Evolutionary conservation across 1,140 invertebrate species (phyloP), one percentile per base, ranked within the genome.

Genomic region (Musca domestica): DNA sequence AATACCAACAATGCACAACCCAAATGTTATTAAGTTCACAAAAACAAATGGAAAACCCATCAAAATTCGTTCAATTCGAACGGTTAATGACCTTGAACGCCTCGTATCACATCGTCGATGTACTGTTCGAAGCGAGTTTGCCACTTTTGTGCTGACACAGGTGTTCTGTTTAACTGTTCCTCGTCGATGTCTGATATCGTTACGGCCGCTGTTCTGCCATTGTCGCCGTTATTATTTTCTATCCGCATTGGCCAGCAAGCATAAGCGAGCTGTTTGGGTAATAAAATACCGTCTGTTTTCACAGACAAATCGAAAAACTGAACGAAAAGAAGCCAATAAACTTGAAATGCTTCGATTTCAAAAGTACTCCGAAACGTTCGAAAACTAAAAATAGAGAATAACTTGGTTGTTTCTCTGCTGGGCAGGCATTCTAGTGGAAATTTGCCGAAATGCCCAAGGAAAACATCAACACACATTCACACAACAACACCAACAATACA

Each of bases 331-430:
- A 41, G 25, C 56, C 56, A 61, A 41, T 61, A 61, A 61, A 61
- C 56, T 61, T 61, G 56, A 34, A 61, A 61, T 61, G 56, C 56
- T 61, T 61, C 56, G 41, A 10, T 41, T 61, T 61, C 56, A 19
- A 61, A 61, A 41, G 27, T 34, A 41, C 56, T 20, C 27, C 27
- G 6, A 7, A 17, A 17, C 23, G 25, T 23, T 20, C 19, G 25
- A 27, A 27, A 58, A 61, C 9, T 3, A 34, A 61, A 46, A 46
- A 46, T 46, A 46, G 1, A 1, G 12, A 51, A 51, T n/a, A 49
- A 49, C 15, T n/a, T 3, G 5, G 15, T 10, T 49, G 47, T 49
- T 3, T 49, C 15, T 49, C 17, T 1, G 12, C n/a, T n/a, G n/a
- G n/a, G 15, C 10, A 15, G 3, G 20, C 17, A 30, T 15, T 58